Base-by-base conservation (phyloP, 1,140 invertebrate species). In the Aphelinus certus region DNA sequence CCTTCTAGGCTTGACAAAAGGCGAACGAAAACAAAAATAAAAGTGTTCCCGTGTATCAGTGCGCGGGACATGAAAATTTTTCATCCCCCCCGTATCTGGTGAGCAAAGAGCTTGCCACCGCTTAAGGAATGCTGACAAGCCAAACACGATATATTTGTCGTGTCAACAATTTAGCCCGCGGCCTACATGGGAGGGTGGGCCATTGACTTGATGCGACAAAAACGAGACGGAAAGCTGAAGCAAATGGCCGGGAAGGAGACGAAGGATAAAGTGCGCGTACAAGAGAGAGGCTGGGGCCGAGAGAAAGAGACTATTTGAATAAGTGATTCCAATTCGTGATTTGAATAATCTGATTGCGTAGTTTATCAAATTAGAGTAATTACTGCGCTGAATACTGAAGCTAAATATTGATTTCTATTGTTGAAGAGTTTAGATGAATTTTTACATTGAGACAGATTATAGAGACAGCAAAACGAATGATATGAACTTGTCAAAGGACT, bases 81-180 rank as follows among this genome's bases (percentile, higher is more conserved):
- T 43, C 49, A 47, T 68, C 62, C 66, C 60, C 66, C 51, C 53
- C 65, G 71, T 56, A 64, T 77, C 26, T 26, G 66, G 77, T 55
- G 76, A 79, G 26, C 26, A 26, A 68, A 78, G 78, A 73, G 51
- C 51, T 53, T 53, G 4, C 9, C 51, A 53, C 51, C 26, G 26
- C 26, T 26, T 26, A 26, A 26, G 26, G 26, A 26, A 26, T 72
- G 62, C 55, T 53, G 72, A 73, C 49, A 71, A 79, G 77, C 66
- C 81, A 79, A 83, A 83, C 78, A 80, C 82, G 81, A 86, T 87
- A 86, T 87, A 87, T 86, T 87, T 84, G 83, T 83, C 80, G 80
- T 87, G 85, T 86, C 85, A 86, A 86, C 86, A 86, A 85, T 86
- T 87, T 85, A 84, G 82, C 82, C 78, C 73, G 77, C 68, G 26